Base-by-base conservation (phyloP, 2,113 vertebrate genomes). In the Phyllostomus hastatus region DNA sequence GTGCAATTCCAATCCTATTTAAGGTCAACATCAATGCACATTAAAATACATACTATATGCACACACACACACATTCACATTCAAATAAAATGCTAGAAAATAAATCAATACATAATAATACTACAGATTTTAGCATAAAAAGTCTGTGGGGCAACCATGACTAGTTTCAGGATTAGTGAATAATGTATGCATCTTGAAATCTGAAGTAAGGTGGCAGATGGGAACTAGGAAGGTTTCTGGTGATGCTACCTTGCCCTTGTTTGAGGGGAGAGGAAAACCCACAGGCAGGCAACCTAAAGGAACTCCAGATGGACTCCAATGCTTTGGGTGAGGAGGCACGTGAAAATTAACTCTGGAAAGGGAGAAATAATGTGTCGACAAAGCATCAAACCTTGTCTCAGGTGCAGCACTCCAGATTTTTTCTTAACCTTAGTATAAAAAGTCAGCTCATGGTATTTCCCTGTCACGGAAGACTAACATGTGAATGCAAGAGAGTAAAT, bases 311-410 rank as follows among this genome's bases (percentile, higher is more conserved):
- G 84, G 84, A 79, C 3, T 20, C 46, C 38, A 61, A 0, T 38
- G 41, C n/a, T 72, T 90, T 41, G 20, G 64, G 8, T 22, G 16
- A 95, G 41, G 61, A 90, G 69, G 75, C 48, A 93, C 38, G 73
- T 73, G 80, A 95, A 92, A 85, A 97, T 85, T 83, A 88, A 93
- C 35, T 90, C 75, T 22, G 8, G 70, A 97, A 80, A 88, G 20
- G 17, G 35, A 61, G 52, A 95, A 61, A 61, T 15, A 20, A 46
- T 3, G 17, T 12, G 43, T 26, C 31, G 5, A 48, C 20, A 61
- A 94, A 94, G 20, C 8, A 59, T 41, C 22, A 17, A 72, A 46
- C 78, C 73, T 57, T 35, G 54, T 76, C 66, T 75, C 91, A 70
- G 82, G 69, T 50, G 9, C 17, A 61, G 43, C 3, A 31, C 15